phyloP scores from a whole-genome alignment of 2,113 vertebrate species.

The Phaethon lepturus region DNA sequence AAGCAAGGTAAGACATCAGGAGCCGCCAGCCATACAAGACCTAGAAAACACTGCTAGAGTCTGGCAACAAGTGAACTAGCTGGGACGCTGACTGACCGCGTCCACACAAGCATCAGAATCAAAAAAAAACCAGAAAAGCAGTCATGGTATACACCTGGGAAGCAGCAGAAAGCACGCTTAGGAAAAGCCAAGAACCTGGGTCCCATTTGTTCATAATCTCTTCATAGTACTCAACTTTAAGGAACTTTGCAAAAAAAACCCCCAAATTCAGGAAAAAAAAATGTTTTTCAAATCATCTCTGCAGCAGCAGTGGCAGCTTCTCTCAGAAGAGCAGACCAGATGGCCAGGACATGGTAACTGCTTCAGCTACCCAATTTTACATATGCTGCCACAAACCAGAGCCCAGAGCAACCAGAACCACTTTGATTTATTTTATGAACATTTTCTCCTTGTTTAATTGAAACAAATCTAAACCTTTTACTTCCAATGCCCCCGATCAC shows the following conservation, averaged over 20 bases:
- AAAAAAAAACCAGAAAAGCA: not conserved
- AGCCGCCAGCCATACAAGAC: not conserved
- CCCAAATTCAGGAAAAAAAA: not conserved
- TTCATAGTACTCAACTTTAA: not conserved
- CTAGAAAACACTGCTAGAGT: not conserved
- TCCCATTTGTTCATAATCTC: not conserved
- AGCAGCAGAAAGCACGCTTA: not conserved
- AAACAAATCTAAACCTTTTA: not conserved
- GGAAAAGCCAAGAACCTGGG: not conserved
- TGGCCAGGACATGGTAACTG: not conserved
- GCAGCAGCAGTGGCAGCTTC: not conserved
- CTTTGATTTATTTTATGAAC: not conserved
- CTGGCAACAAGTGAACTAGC: not conserved
- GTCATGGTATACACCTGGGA: fast-evolving
- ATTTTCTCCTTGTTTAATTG: not conserved
- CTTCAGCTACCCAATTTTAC: not conserved
- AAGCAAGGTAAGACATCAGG: not conserved
- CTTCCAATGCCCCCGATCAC: not conserved
- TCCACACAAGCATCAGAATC: not conserved
- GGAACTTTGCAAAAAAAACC: not conserved
- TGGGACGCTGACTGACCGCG: not conserved
- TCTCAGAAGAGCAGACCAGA: not conserved
- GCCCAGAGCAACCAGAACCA: not conserved
- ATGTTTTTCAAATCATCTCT: not conserved
- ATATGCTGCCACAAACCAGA: not conserved